A percentile compares a stretch with the other conserved stretches of the same genome.
Evolutionary conservation across 2,888 invertebrate genomes (phyloP).

Genomic region (Acrocera orbiculus): DNA sequence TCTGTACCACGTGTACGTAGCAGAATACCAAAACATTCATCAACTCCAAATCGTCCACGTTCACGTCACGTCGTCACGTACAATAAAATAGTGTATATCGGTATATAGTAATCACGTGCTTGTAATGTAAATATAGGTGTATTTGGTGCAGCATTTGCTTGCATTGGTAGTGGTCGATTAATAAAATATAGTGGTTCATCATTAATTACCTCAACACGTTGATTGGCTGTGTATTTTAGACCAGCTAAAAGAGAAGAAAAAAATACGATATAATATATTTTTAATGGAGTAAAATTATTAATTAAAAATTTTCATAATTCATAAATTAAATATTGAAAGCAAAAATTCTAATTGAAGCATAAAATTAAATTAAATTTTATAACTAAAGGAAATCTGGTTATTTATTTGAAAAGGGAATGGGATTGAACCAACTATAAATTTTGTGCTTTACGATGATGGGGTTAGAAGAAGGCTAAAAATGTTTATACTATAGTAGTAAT

Average conservation of each 20-base stretch:
- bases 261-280: conserved; percentile 4
- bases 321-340: no score
- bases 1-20: conserved; percentile 82
- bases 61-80: conserved; percentile 80
- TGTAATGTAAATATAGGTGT: conserved; percentile 94
- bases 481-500: no score
- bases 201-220: conserved; percentile 88
- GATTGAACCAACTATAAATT: no score
- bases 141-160: conserved; percentile 89
- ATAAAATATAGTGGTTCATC: conserved; percentile 93
- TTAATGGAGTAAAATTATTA: background rate
- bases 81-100: conserved; percentile 90
- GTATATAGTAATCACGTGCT: conserved; percentile 91
- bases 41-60: conserved; percentile 63
- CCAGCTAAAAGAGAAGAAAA: conserved; percentile 22
- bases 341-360: no score
- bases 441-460: no score
- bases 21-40: conserved; percentile 84
- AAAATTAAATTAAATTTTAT: no score
- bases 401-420: no score
- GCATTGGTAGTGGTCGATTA: conserved; percentile 92
- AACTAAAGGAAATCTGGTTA: no score
- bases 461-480: no score
- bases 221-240: conserved; percentile 69
- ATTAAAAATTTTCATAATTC: no score